Conservation (phyloP, 2,888 invertebrate genomes). For the Pherbina coryleti region DNA sequence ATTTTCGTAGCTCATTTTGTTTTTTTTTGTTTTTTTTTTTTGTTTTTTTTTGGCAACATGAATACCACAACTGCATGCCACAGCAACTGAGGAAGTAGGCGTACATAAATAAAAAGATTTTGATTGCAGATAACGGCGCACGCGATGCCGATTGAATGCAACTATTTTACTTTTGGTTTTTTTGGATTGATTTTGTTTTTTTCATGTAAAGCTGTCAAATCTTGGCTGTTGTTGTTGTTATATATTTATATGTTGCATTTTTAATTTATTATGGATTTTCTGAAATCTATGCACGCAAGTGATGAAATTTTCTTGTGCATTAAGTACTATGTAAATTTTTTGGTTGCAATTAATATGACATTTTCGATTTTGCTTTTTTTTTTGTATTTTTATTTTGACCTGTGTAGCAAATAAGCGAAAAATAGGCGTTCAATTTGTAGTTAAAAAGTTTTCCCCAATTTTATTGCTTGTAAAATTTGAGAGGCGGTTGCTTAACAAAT, state of each 20-base stretch:
- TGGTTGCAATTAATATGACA: neutral
- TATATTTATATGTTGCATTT: neutral
- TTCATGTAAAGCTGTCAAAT: neutral
- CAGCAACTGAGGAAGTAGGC: conserved; percentile 25
- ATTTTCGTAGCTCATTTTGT: neutral
- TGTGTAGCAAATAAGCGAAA: neutral
- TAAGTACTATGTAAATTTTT: neutral
- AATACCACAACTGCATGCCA: neutral
- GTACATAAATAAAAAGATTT: conserved; percentile 30
- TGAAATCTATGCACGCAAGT: neutral
- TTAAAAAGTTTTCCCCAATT: neutral
- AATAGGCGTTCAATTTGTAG: neutral
- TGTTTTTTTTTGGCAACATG: neutral
- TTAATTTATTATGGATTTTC: conserved; percentile 14
- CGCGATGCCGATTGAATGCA: conserved; percentile 24
- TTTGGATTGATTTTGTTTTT: neutral
- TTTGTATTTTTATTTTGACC: neutral
- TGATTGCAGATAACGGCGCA: conserved; percentile 33
- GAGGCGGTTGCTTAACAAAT: no score
- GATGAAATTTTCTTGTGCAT: neutral
- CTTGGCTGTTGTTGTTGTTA: neutral
- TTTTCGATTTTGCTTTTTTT: neutral
- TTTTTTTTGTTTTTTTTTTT: neutral
- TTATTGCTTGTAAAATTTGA: neutral
- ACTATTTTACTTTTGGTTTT: conserved; percentile 5